These are phyloP conservation scores for Euphydryas editha DNA, from an alignment of 2,888 invertebrate genomes.

Conservation along the genomic window DNA sequence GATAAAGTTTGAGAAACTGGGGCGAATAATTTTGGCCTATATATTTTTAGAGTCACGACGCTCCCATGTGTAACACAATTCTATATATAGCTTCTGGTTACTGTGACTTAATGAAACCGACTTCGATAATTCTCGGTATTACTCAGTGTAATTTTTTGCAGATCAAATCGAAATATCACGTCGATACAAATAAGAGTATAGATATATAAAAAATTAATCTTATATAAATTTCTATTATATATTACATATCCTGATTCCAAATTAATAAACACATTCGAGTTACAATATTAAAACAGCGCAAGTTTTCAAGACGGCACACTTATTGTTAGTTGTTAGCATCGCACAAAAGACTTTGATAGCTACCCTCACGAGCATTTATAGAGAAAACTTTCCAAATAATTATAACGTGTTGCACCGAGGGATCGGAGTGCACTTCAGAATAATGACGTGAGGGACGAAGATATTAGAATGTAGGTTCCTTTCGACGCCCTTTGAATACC, in stretches of 20 bases:
- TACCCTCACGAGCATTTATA: constrained; percentile 62
- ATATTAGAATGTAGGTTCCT: constrained; percentile 42
- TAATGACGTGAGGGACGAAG: constrained; percentile 62
- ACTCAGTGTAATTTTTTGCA: too few relatives aligned
- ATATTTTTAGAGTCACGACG: constrained; percentile 21
- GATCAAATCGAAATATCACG: too few relatives aligned
- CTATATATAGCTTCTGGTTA: constrained; percentile 16
- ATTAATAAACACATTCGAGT: constrained; percentile 22
- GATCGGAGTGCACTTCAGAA: constrained; percentile 70
- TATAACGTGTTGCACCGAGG: constrained; percentile 66
- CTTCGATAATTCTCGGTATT: not conserved
- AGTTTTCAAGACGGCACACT: constrained; percentile 41
- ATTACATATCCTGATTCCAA: constrained; percentile 9
- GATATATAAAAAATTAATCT: not conserved
- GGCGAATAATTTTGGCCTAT: constrained; percentile 34
- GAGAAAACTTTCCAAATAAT: constrained; percentile 77
- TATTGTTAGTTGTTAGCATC: constrained; percentile 46
- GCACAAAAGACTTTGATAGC: constrained; percentile 64
- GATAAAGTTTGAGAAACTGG: constrained; percentile 35
- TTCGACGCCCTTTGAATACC: constrained; percentile 36
- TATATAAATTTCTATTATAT: not conserved
- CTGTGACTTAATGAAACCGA: not conserved
- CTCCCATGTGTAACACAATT: constrained; percentile 8
- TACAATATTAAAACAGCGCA: constrained; percentile 25
- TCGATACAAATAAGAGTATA: too few relatives aligned